These are phyloP conservation scores for Masticophis lateralis DNA, from an alignment of 2,797 vertebrate species.

Conservation along the genomic window DNA sequence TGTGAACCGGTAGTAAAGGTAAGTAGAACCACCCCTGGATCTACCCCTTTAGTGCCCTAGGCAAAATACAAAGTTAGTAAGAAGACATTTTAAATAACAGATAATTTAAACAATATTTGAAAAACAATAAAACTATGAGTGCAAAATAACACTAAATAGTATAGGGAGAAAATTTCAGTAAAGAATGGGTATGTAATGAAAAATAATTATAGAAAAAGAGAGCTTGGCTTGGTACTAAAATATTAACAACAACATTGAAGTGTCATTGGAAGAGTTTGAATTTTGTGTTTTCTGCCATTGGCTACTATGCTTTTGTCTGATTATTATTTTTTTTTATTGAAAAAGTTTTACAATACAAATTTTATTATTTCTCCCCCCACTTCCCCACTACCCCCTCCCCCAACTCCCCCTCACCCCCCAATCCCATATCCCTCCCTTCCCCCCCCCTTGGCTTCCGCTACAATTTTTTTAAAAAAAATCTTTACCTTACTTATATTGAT, in stretches of 20 bases:
- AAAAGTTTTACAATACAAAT: no score
- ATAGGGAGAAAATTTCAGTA: not conserved
- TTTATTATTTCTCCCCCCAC: no score
- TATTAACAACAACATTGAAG: not conserved
- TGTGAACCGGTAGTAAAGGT: no score
- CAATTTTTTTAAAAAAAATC: no score
- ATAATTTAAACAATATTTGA: not conserved
- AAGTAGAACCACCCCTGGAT: not conserved
- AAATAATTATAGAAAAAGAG: not conserved
- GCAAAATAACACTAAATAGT: not conserved
- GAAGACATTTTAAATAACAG: not conserved
- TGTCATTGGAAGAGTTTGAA: not conserved
- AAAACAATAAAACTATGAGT: not conserved
- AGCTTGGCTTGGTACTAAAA: not conserved
- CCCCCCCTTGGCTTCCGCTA: no score
- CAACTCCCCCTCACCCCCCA: no score
- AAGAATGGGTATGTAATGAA: not conserved
- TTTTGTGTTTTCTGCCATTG: not conserved
- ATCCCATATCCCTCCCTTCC: no score
- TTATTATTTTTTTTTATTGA: no score
- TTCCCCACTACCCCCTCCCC: no score
- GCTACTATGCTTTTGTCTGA: not conserved
- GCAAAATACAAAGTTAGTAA: not conserved
- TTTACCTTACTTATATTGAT: no score
- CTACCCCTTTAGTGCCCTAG: not conserved